A percentile compares a stretch with the other conserved stretches of the same genome.
Conservation (phyloP, 1,140 invertebrate genomes). For the Hypsibius dujardini region DNA sequence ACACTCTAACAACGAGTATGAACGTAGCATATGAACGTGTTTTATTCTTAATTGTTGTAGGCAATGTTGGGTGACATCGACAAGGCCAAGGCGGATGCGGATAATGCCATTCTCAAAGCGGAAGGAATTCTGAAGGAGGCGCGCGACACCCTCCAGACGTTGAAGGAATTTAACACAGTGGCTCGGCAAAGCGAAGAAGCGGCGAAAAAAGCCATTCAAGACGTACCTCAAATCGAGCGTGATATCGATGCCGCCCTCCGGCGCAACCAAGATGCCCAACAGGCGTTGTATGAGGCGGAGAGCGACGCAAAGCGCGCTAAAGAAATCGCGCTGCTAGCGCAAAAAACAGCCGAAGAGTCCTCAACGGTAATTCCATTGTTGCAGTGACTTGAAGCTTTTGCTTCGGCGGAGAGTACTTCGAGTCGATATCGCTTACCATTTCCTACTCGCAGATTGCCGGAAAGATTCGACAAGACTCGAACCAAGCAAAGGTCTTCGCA, state of each 20-base stretch:
- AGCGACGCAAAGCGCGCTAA: conserved; percentile 55
- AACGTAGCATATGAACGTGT: too few species aligned
- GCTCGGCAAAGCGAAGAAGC: conserved; percentile 56
- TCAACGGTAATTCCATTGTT: conserved; percentile 41
- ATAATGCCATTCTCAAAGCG: conserved; percentile 34
- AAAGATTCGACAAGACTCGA: conserved; percentile 52
- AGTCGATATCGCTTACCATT: conserved; percentile 18
- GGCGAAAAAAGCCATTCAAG: conserved; percentile 48
- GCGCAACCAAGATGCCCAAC: conserved; percentile 38
- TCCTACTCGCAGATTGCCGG: conserved; percentile 46
- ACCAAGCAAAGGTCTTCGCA: conserved; percentile 53
- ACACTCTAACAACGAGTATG: too few species aligned
- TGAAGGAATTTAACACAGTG: conserved; percentile 69
- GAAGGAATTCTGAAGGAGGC: conserved; percentile 59
- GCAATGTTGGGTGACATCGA: conserved; percentile 12
- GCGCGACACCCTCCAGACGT: conserved; percentile 58
- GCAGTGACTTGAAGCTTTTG: conserved; percentile 17
- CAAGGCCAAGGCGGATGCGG: conserved; percentile 23
- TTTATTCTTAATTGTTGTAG: too few species aligned
- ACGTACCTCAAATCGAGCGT: conserved; percentile 42
- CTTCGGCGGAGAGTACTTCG: background rate
- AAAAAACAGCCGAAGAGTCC: conserved; percentile 49
- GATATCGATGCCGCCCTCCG: conserved; percentile 46
- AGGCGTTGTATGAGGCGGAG: conserved; percentile 50
- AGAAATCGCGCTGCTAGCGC: conserved; percentile 54